A percentile compares a stretch with the other conserved stretches of the same genome.
These are phyloP conservation scores for Labia minor DNA, from an alignment of 2,888 invertebrate species.

Conservation along the genomic window DNA sequence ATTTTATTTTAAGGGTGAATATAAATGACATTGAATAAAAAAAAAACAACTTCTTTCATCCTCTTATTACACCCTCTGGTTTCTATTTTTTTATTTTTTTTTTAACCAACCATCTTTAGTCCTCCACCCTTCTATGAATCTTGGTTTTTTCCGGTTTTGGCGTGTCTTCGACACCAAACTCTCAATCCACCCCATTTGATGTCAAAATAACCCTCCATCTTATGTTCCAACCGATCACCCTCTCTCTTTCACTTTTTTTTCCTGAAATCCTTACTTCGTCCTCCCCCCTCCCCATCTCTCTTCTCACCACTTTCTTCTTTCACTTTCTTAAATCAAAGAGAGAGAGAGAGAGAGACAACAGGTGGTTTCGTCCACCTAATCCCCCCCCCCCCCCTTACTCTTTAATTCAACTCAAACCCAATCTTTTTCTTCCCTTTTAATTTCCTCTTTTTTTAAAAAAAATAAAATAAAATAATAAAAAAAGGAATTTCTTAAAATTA, in stretches of 20 bases:
- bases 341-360: neutral
- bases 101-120: neutral
- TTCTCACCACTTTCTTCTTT: neutral
- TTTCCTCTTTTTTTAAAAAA: no score
- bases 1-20: neutral
- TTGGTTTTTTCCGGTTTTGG: no score
- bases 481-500: no score
- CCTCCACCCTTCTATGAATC: no score
- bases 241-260: neutral
- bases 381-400: no score
- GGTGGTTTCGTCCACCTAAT: neutral
- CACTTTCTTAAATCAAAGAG: neutral
- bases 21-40: neutral
- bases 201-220: neutral
- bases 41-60: neutral
- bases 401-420: no score
- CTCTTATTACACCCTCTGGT: neutral
- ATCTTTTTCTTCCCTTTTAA: no score
- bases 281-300: neutral
- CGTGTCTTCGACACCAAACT: neutral
- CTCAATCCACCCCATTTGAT: neutral
- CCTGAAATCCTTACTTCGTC: no score
- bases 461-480: no score
- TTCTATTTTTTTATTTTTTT: neutral
- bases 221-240: no score